Evolutionary conservation across 1,140 invertebrate genomes (phyloP), one percentile per base, ranked within the genome.

Genomic region (Drosophila arawakana): DNA sequence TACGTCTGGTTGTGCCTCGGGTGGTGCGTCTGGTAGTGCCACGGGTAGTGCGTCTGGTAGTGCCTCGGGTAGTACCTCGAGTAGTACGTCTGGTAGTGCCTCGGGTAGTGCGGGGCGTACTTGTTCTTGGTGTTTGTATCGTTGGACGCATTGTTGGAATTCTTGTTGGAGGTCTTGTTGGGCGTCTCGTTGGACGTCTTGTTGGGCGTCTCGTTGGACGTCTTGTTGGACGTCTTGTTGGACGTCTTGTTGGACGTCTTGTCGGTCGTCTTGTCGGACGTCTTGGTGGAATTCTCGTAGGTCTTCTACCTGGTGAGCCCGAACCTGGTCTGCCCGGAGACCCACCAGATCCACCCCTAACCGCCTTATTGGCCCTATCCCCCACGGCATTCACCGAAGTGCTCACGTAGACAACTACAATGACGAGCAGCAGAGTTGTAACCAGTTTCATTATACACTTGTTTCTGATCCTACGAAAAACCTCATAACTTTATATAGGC

Each of bases 381-480:
- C 25, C 25, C 25, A 5, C 25, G 25, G 25, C 25, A 30, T 52
- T 63, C 21, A 34, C 61, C 7, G 47, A 62, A 37, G 5, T n/a
- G 7, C 34, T 8, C 11, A 52, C 49, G 41, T 41, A 54, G 18
- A 63, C n/a, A 11, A 54, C 37, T 2, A 61, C 59, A 7, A 18
- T 8, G 15, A 61, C 10, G 8, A 49, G 13, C 34, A 61, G 34
- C 34, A 61, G 10, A 8, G 49, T 9, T 52, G 47, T 43, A 9
- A 52, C 8, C 7, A 18, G 35, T 34, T 52, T 52, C 61, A 63
- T 63, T n/a, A 2, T 52, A 21, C 11, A 52, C 30, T 54, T 35
- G 11, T 54, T 4, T 13, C 6, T 52, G n/a, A 52, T 52, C n/a
- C 9, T 49, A 10, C 34, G 3, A 34, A 8, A n/a, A 13, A 0